phyloP scores from a whole-genome alignment of 2,113 vertebrate genomes.

The Phyllostomus discolor region DNA sequence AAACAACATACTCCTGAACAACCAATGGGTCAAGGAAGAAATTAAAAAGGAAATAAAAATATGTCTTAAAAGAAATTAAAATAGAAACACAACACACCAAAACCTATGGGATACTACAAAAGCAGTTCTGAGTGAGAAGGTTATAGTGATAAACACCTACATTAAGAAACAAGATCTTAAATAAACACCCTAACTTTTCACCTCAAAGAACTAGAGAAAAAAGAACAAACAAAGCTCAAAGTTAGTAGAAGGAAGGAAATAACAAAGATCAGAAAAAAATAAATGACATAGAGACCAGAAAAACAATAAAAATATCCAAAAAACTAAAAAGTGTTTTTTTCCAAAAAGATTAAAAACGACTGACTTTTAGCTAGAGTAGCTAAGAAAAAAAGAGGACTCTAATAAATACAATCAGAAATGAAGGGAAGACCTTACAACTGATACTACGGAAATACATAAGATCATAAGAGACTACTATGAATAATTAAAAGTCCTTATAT shows the following conservation, averaged over 20 bases:
- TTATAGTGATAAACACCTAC: background rate
- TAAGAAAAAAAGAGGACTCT: background rate
- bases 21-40: background rate
- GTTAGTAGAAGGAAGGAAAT: background rate
- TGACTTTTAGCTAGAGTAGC: background rate
- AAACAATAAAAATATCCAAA: background rate
- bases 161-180: background rate
- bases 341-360: background rate
- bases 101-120: background rate
- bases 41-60: background rate
- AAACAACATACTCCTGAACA: background rate
- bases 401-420: background rate
- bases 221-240: background rate
- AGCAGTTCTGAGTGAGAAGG: background rate
- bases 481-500: background rate
- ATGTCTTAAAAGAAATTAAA: background rate
- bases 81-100: background rate
- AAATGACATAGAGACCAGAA: background rate
- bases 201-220: background rate
- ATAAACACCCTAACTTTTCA: background rate
- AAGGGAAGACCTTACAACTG: background rate
- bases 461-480: background rate
- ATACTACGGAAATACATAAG: background rate
- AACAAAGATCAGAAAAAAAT: background rate
- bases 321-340: background rate